These are phyloP conservation scores for Scaptomyza flava DNA, from an alignment of 2,888 invertebrate genomes.

Conservation along the genomic window DNA sequence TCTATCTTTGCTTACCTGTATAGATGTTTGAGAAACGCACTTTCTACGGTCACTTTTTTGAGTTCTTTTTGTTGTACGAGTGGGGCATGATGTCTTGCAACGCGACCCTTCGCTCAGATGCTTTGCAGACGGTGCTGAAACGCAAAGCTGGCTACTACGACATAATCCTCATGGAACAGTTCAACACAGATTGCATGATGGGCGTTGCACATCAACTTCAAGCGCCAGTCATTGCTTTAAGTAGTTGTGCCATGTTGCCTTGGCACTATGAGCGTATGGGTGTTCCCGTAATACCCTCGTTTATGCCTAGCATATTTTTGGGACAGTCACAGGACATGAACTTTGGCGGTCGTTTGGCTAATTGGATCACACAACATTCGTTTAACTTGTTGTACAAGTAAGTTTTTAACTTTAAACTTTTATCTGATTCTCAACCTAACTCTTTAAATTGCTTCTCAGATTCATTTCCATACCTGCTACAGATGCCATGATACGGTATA, in stretches of 20 bases:
- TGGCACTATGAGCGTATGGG: slow-evolving; percentile 87
- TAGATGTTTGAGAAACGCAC: slow-evolving; percentile 80
- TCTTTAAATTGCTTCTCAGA: slow-evolving; percentile 27
- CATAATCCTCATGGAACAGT: slow-evolving; percentile 88
- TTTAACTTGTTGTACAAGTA: slow-evolving; percentile 80
- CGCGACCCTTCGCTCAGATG: slow-evolving; percentile 78
- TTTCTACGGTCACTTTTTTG: slow-evolving; percentile 78
- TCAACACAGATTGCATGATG: slow-evolving; percentile 90
- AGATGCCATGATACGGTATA: slow-evolving; percentile 74
- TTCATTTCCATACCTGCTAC: slow-evolving; percentile 63
- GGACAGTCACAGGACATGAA: slow-evolving; percentile 85
- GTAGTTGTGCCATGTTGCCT: slow-evolving; percentile 87
- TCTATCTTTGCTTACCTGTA: not conserved
- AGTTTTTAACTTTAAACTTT: slow-evolving; percentile 2
- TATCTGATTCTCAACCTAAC: not conserved
- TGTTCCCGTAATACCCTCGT: slow-evolving; percentile 87
- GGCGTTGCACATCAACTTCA: slow-evolving; percentile 87
- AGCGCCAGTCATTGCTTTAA: slow-evolving; percentile 86
- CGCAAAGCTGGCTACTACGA: slow-evolving; percentile 86
- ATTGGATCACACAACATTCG: slow-evolving; percentile 81
- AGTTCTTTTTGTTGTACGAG: slow-evolving; percentile 82
- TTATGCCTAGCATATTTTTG: slow-evolving; percentile 86
- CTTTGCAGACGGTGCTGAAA: slow-evolving; percentile 82
- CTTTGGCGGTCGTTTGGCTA: slow-evolving; percentile 84
- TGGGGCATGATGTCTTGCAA: slow-evolving; percentile 83